phyloP scores from a whole-genome alignment of 2,797 vertebrate species.

The Thamnophis elegans region DNA sequence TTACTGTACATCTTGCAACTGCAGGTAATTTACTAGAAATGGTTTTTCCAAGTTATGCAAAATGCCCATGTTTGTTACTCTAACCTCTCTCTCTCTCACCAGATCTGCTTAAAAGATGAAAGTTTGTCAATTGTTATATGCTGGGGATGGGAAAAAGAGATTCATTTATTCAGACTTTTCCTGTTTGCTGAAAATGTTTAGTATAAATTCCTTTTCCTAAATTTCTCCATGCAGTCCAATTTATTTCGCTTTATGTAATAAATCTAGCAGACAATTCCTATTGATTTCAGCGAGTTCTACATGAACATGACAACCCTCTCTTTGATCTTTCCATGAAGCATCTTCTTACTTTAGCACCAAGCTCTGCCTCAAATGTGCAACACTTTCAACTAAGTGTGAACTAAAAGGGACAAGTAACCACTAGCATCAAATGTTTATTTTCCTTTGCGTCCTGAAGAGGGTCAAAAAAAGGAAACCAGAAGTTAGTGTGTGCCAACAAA shows the following conservation, averaged over 20 bases:
- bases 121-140: neutral
- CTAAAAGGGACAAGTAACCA: constrained; percentile 52
- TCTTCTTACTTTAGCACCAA: constrained; percentile 59
- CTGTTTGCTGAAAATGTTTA: constrained; percentile 9
- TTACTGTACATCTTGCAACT: neutral
- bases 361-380: constrained; percentile 35
- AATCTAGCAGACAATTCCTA: neutral
- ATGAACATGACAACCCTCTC: neutral
- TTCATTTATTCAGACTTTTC: constrained; percentile 57
- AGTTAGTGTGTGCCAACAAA: constrained; percentile 51
- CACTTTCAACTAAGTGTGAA: constrained; percentile 48
- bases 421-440: constrained; percentile 35
- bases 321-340: constrained; percentile 60
- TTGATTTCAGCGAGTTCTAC: neutral
- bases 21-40: neutral
- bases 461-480: neutral
- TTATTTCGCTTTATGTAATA: constrained; percentile 64
- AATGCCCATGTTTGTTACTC: neutral
- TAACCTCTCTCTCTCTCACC: neutral
- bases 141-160: neutral
- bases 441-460: constrained; percentile 19
- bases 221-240: constrained; percentile 60
- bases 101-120: neutral
- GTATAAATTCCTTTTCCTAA: constrained; percentile 52
- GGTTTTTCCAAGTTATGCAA: neutral